Percentiles rank a stretch among this genome's conserved stretches.
phyloP scores from a whole-genome alignment of 2,113 vertebrate genomes.

The Scatophagus argus region DNA sequence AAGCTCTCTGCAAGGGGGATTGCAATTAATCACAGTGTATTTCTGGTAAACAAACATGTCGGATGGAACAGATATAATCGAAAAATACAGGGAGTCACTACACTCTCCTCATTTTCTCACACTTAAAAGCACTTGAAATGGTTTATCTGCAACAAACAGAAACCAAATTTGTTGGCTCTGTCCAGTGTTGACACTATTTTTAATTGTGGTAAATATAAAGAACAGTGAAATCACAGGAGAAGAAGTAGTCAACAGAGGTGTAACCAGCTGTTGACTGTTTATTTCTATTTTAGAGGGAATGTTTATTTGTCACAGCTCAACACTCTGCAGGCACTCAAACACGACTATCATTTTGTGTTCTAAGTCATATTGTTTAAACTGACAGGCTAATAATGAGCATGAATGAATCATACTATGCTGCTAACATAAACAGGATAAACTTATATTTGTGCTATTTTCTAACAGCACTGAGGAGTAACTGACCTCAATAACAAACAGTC shows the following conservation, averaged over 20 bases:
- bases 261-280: neutral
- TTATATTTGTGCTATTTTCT: no score
- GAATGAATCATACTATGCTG: no score
- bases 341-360: no score
- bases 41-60: constrained; percentile 61
- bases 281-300: neutral
- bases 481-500: no score
- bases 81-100: constrained; percentile 13
- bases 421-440: no score
- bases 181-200: neutral
- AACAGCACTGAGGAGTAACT: no score
- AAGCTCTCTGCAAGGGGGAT: constrained; percentile 43
- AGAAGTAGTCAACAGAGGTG: neutral
- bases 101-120: constrained; percentile 21
- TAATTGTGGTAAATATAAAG: neutral
- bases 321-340: no score
- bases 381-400: no score
- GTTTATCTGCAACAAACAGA: constrained; percentile 3
- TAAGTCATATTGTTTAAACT: no score
- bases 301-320: neutral
- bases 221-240: neutral
- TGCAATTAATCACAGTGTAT: constrained; percentile 52
- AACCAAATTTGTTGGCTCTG: neutral
- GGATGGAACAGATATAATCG: constrained; percentile 36
- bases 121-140: constrained; percentile 10